Conservation (phyloP, 2,797 vertebrate genomes). For the Thamnophis elegans region DNA sequence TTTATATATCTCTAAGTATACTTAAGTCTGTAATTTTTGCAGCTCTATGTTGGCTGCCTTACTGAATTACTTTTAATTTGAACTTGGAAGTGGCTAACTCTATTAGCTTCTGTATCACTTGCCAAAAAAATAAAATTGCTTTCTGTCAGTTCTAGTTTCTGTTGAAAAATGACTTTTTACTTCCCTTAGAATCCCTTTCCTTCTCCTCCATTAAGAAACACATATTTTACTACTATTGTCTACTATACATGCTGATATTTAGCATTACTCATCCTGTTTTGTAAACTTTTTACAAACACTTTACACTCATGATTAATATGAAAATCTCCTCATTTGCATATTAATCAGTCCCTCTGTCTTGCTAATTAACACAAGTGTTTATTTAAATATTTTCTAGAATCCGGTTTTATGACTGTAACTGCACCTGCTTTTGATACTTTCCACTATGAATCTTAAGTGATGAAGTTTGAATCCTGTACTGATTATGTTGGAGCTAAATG, state of each 20-base stretch:
- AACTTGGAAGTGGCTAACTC: slow-evolving; percentile 61
- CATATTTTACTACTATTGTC: slow-evolving; percentile 51
- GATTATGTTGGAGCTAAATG: background rate
- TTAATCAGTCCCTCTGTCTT: slow-evolving; percentile 77
- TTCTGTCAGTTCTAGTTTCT: slow-evolving; percentile 60
- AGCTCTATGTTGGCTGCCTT: slow-evolving; percentile 56
- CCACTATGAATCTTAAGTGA: background rate
- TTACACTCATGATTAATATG: slow-evolving; percentile 77
- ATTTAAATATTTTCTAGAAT: slow-evolving; percentile 67
- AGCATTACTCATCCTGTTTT: slow-evolving; percentile 70
- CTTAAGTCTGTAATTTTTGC: slow-evolving; percentile 39
- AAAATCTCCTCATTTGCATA: slow-evolving; percentile 76
- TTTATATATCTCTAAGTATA: fast-evolving
- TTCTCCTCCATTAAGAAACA: slow-evolving; percentile 37
- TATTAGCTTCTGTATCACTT: slow-evolving; percentile 48
- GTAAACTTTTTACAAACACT: slow-evolving; percentile 73
- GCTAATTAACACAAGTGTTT: slow-evolving; percentile 72
- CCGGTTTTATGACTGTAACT: slow-evolving; percentile 53
- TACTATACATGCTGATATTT: slow-evolving; percentile 65
- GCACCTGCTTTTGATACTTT: slow-evolving; percentile 44
- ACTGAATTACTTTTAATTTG: slow-evolving; percentile 69
- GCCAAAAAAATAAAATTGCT: slow-evolving; percentile 70
- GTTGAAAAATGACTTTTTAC: slow-evolving; percentile 52
- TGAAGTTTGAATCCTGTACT: background rate
- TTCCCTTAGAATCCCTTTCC: slow-evolving; percentile 28